Base-by-base conservation (phyloP, 2,888 invertebrate genomes). In the Boloria selene region DNA sequence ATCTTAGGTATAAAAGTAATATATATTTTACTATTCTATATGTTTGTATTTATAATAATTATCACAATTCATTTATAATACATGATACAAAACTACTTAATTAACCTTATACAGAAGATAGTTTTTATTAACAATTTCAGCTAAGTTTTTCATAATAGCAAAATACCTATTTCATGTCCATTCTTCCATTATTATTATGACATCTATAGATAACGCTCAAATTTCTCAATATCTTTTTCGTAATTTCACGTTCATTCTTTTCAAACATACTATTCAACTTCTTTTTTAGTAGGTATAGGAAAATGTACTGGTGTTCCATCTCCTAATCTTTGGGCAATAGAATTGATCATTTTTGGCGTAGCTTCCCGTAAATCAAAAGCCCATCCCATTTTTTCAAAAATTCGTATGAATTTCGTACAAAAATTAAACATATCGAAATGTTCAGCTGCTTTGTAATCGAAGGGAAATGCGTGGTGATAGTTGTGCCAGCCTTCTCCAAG, bases 401-500 rank as follows among this genome's bases (percentile, higher is more conserved):
- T 77, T 42, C 79, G 76, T 47, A 92, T 90, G 66, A 90, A 85
- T 56, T 76, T 79, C 0, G 90, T 87, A 4, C 86, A 82, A 3
- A 85, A 82, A 69, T 92, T 92, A 55, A 93, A 91, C 50, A 83
- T 72, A 60, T 93, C 88, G 62, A 93, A 93, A 59, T 93, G 90
- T 73, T 94, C 94, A 1, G 93, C 92, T 0, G 93, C 93, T 73
- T 93, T 92, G 80, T 93, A 94, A 78, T 94, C 94, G 84, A 94
- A 95, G 2, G 96, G 96, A 78, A 96, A 96, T 0, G 94, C 94
- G 80, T 96, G 96, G 77, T 96, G 96, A 81, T 95, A 96, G 82
- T 96, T 96, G 83, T 96, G 96, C 94, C 95, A 96, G 3, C 96
- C 96, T 79, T 95, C 94, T 0, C 94, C 94, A 0, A 93, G 79